Evolutionary conservation across 1,140 invertebrate species (phyloP), one percentile per base, ranked within the genome.

Genomic region (Drosophila novamexicana): DNA sequence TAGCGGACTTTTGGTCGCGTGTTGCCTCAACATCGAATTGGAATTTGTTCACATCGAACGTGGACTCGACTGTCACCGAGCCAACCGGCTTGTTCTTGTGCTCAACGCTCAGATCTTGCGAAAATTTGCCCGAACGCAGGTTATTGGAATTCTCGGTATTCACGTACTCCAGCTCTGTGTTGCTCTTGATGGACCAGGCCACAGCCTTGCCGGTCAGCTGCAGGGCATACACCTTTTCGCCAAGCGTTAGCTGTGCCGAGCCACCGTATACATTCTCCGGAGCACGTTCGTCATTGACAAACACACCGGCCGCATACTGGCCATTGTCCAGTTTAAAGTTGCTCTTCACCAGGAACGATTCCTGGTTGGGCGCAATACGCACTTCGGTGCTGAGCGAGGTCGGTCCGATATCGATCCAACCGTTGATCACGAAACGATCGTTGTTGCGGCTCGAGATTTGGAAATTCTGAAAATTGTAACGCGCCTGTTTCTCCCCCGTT

Each of bases 401-500:
- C 2, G 58, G 52, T 7, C 65, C 69, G 12, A 89, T 9, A 57
- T 90, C 85, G 9, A 70, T 54, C 84, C 80, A 94, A 53, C 95
- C 95, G 57, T 94, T 93, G 1, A 95, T 52, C 18, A 92, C 82
- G 1, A 94, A 72, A 0, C 93, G 63, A 36, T 93, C 93, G 7
- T 92, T 86, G 18, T 90, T 92, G 0, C 91, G 90, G 14, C 93
- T 90, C 4, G 92, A 88, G 0, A 95, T 58, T 44, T 94, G 93
- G 0, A 96, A 93, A 8, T 94, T 94, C 14, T 95, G 93, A 18
- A 96, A 94, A 0, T 83, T 92, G 75, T 94, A 96, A 14, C 80
- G 72, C 61, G 94, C 94, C 10, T 93, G 91, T 0, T 92, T 93
- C 6, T 91, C 92, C 1, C 93, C 91, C 0, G 90, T 81, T 62